phyloP scores from a whole-genome alignment of 2,797 vertebrate species.

The Garrulus glandarius region DNA sequence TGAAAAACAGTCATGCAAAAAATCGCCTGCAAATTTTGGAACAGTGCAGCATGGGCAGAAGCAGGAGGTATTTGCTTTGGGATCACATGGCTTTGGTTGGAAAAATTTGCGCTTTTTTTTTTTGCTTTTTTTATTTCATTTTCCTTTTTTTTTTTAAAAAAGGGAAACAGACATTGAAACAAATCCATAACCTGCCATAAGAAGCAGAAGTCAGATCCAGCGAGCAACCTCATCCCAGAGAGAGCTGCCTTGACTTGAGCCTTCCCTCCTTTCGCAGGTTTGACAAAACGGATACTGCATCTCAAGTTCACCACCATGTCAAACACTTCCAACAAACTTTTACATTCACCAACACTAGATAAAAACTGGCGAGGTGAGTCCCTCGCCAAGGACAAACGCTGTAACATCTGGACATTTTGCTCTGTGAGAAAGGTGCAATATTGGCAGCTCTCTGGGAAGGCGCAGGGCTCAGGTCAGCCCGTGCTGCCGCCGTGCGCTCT shows the following conservation, averaged over 20 bases:
- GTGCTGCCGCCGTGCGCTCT: rapidly evolving
- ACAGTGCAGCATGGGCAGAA: conserved; percentile 43
- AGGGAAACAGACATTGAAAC: conserved; percentile 14
- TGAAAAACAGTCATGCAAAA: conserved; percentile 55
- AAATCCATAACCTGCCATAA: not conserved
- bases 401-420: not conserved
- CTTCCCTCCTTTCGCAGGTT: not conserved
- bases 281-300: conserved; percentile 41
- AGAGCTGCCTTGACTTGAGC: conserved; percentile 7
- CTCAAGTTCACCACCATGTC: not conserved
- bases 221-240: not conserved
- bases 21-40: not conserved
- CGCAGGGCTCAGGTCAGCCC: not conserved
- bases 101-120: not conserved
- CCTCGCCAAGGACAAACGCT: rapidly evolving
- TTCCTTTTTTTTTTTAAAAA: not conserved
- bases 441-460: not conserved
- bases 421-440: not conserved
- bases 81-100: conserved; percentile 51
- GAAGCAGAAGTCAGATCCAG: conserved; percentile 39
- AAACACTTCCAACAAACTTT: not conserved
- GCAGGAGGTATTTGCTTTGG: conserved; percentile 57
- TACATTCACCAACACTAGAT: not conserved
- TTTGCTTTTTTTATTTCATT: too few relatives aligned
- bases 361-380: not conserved